A percentile compares a stretch with the other conserved stretches of the same genome.
These are phyloP conservation scores for Ylistrum balloti DNA, from an alignment of 1,140 invertebrate genomes.

Conservation along the genomic window DNA sequence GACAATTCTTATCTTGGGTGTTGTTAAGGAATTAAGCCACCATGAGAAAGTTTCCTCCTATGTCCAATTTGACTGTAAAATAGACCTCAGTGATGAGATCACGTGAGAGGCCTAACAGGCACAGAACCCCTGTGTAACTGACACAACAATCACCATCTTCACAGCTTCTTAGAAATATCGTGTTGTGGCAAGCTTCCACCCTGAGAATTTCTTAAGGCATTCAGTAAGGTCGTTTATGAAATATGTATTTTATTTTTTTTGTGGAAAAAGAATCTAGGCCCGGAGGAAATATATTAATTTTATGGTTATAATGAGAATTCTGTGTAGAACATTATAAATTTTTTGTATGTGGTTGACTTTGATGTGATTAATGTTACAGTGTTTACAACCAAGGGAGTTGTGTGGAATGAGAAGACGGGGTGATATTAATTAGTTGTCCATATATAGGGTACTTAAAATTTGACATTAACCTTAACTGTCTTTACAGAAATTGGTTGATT, in stretches of 20 bases:
- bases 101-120: too few species aligned
- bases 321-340: background rate
- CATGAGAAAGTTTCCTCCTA: too few species aligned
- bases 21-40: too few species aligned
- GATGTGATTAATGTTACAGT: background rate
- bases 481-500: background rate
- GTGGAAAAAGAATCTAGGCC: background rate
- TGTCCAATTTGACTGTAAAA: too few species aligned
- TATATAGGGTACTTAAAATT: too few species aligned
- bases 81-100: too few species aligned
- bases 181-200: background rate
- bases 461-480: too few species aligned
- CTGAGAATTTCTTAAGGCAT: background rate
- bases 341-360: background rate
- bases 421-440: too few species aligned
- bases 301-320: background rate
- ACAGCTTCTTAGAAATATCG: background rate
- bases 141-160: background rate
- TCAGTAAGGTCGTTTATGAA: background rate
- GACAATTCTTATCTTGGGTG: too few species aligned
- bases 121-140: too few species aligned
- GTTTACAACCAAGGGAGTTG: background rate
- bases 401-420: too few species aligned
- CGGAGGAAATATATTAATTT: slow-evolving; percentile 14
- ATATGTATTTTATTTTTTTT: background rate